phyloP scores from a whole-genome alignment of 2,113 vertebrate genomes.

The Toxostoma redivivum region DNA sequence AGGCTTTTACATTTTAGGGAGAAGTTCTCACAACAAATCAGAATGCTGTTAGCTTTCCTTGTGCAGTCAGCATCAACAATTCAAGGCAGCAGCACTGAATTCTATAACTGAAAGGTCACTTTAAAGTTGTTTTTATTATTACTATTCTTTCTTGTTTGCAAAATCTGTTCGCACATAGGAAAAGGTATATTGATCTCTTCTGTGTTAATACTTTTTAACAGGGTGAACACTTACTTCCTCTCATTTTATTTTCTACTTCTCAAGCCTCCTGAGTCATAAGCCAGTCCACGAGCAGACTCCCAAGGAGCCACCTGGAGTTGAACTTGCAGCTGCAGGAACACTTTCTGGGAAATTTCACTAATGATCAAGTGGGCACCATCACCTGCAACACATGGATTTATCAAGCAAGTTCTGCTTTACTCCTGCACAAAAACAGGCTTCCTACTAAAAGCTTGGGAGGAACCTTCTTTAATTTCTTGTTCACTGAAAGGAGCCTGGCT shows the following conservation, averaged over 20 bases:
- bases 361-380: not conserved
- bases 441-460: not conserved
- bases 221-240: not conserved
- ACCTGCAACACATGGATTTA: not conserved
- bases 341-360: not conserved
- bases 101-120: not conserved
- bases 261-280: not conserved
- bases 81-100: conserved; percentile 4
- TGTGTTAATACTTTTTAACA: not conserved
- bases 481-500: not conserved
- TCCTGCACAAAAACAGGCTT: not conserved
- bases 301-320: not conserved
- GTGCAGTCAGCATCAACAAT: not conserved
- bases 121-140: not conserved
- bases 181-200: not conserved
- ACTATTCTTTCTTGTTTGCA: not conserved
- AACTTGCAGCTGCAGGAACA: not conserved
- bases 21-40: conserved; percentile 36
- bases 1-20: not conserved
- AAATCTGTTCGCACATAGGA: not conserved
- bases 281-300: not conserved
- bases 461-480: not conserved
- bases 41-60: not conserved
- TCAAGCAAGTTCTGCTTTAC: not conserved
- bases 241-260: not conserved